Evolutionary conservation across 2,888 invertebrate genomes (phyloP).

Genomic region (Adelognathus sp.): DNA sequence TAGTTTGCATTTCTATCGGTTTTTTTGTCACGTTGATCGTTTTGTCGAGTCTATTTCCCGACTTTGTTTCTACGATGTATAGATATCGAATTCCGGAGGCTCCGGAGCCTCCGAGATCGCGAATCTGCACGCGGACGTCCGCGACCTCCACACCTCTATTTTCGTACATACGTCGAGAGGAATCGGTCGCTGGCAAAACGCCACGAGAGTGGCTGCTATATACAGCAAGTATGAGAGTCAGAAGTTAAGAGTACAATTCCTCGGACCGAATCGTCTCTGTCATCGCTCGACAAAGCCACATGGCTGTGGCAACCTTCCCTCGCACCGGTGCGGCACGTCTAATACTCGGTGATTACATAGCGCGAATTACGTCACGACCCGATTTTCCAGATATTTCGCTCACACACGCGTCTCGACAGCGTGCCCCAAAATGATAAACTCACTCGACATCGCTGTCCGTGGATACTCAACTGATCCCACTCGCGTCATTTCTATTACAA

Average conservation of each 20-base stretch:
- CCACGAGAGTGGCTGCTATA: constrained; percentile 25
- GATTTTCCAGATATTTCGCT: constrained; percentile 37
- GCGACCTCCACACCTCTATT: constrained; percentile 28
- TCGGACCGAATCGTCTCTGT: constrained; percentile 18
- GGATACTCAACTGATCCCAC: neutral
- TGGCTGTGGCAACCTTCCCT: constrained; percentile 26
- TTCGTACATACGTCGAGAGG: constrained; percentile 12
- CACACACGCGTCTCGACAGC: neutral
- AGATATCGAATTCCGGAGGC: neutral
- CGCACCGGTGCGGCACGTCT: neutral
- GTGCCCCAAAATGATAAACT: constrained; percentile 21
- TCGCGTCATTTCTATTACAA: constrained; percentile 40
- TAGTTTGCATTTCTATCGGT: neutral
- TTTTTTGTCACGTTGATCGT: neutral
- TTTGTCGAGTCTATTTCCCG: neutral
- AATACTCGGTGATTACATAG: constrained; percentile 42
- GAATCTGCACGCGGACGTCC: neutral
- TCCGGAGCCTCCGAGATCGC: neutral
- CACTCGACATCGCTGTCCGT: constrained; percentile 18
- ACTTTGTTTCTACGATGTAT: neutral
- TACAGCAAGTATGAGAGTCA: constrained; percentile 6
- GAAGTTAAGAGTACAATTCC: constrained; percentile 4
- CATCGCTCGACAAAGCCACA: constrained; percentile 52
- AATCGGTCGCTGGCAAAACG: constrained; percentile 35
- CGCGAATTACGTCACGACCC: constrained; percentile 31